phyloP scores from a whole-genome alignment of 2,113 vertebrate genomes.

The Callospermophilus lateralis region DNA sequence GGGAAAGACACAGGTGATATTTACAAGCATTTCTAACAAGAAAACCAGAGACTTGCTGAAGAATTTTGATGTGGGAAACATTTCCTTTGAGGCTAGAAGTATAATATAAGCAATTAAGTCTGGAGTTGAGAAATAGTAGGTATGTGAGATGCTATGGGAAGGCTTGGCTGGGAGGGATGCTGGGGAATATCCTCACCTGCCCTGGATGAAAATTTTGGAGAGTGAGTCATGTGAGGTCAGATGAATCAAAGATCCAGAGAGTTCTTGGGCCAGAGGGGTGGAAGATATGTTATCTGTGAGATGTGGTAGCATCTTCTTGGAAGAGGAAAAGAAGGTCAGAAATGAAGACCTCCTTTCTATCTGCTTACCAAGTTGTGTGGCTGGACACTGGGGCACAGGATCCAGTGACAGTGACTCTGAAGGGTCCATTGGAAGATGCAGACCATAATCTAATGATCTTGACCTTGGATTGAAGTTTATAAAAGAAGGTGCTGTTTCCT shows the following conservation, averaged over 20 bases:
- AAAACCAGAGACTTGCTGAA: slow-evolving; percentile 35
- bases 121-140: neutral
- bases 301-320: neutral
- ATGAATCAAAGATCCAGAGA: neutral
- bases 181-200: neutral
- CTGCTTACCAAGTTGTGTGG: neutral
- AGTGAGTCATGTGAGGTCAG: neutral
- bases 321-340: neutral
- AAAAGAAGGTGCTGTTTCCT: neutral
- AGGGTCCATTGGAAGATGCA: neutral
- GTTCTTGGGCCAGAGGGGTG: neutral
- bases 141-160: neutral
- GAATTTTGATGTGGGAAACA: slow-evolving; percentile 28
- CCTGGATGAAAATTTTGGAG: neutral
- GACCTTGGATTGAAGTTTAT: neutral
- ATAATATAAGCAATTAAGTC: neutral
- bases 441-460: neutral
- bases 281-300: neutral
- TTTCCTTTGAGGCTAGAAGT: neutral
- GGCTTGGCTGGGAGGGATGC: neutral
- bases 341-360: neutral
- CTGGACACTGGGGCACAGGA: fast-evolving
- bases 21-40: slow-evolving; percentile 74
- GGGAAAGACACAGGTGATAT: neutral
- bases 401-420: too few relatives aligned